phyloP scores from a whole-genome alignment of 2,888 invertebrate genomes.

The Pristionchus japonicus region DNA sequence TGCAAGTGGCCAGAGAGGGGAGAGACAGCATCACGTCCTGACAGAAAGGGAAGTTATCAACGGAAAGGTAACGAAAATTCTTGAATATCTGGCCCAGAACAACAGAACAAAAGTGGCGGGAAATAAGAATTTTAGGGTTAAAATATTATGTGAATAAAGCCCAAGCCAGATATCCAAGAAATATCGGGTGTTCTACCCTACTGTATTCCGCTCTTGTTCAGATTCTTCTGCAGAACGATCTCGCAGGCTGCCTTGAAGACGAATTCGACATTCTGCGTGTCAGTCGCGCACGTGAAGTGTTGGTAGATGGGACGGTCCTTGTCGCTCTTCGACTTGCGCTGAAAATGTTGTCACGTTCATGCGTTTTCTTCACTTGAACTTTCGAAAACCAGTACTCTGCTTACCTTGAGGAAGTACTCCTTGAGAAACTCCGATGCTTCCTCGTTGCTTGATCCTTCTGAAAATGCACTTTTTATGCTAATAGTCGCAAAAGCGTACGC shows the following conservation, averaged over 20 bases:
- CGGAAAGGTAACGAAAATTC: no score
- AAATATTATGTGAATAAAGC: no score
- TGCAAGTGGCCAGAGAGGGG: not conserved
- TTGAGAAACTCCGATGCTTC: slow-evolving; percentile 19
- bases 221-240: slow-evolving; percentile 53
- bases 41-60: not conserved
- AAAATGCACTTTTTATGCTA: not conserved
- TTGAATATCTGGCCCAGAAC: no score
- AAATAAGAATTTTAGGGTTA: no score
- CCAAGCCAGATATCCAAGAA: no score
- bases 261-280: slow-evolving; percentile 52
- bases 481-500: not conserved
- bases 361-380: no score
- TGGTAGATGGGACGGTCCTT: slow-evolving; percentile 48
- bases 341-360: no score
- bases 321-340: slow-evolving; percentile 38
- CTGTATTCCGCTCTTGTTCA: slow-evolving; percentile 36
- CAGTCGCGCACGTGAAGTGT: slow-evolving; percentile 53
- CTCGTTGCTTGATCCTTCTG: not conserved
- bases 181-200: not conserved
- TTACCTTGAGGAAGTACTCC: slow-evolving; percentile 32
- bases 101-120: no score
- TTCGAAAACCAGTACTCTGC: not conserved
- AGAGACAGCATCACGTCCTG: not conserved
- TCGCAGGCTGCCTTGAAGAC: slow-evolving; percentile 53